These are phyloP conservation scores for Tetropium fuscum DNA, from an alignment of 2,888 invertebrate species.

Conservation along the genomic window DNA sequence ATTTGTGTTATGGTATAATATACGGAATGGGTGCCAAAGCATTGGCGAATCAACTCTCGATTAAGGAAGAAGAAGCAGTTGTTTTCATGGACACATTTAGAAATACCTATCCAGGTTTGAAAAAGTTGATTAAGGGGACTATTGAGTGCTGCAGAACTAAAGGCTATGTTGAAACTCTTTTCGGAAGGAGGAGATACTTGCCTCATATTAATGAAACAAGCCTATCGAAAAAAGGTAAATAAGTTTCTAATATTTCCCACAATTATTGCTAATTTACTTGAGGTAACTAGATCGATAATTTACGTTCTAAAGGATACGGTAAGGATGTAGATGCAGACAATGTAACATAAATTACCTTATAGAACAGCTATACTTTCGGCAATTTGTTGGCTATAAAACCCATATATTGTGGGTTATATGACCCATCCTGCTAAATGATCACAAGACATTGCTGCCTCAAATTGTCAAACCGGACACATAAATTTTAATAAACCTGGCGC, in stretches of 20 bases:
- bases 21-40: slow-evolving; percentile 95
- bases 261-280: no score
- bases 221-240: slow-evolving; percentile 72
- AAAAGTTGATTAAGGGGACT: slow-evolving; percentile 70
- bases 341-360: no score
- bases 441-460: no score
- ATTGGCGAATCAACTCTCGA: slow-evolving; percentile 82
- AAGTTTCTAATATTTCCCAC: not conserved
- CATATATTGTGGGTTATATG: no score
- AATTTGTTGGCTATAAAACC: no score
- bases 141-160: slow-evolving; percentile 72
- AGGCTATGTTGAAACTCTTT: slow-evolving; percentile 88
- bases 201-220: slow-evolving; percentile 78
- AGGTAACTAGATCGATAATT: no score
- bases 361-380: no score
- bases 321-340: no score
- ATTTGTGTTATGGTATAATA: slow-evolving; percentile 95
- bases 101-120: slow-evolving; percentile 79
- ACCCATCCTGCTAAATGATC: no score
- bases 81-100: slow-evolving; percentile 86
- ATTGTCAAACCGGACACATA: no score
- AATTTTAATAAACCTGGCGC: no score
- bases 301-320: no score
- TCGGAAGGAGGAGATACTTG: slow-evolving; percentile 82
- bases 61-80: slow-evolving; percentile 83